These are phyloP conservation scores for Campylomormyrus tamandua DNA, from an alignment of 2,113 vertebrate genomes.

Conservation along the genomic window DNA sequence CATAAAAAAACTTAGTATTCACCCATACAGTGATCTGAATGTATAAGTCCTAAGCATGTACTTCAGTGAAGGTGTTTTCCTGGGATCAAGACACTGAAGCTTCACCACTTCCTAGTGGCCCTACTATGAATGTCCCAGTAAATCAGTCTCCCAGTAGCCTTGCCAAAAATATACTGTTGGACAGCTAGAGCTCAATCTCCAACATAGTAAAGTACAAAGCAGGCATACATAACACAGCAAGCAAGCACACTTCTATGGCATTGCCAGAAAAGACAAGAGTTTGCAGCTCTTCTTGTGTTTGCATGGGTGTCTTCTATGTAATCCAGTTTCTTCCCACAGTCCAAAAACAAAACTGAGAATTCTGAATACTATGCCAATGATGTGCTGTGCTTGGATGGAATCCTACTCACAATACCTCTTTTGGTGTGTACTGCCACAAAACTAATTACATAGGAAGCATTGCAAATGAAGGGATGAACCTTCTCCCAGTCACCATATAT, in stretches of 20 bases:
- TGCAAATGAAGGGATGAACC: not conserved
- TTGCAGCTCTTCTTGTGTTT: not conserved
- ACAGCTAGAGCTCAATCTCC: not conserved
- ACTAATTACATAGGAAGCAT: not conserved
- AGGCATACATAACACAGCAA: too few species aligned
- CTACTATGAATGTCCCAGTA: not conserved
- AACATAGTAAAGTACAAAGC: not conserved
- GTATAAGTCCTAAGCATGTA: not conserved
- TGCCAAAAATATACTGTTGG: not conserved
- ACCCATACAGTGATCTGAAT: not conserved
- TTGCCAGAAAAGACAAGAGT: not conserved
- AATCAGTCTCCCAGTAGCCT: not conserved
- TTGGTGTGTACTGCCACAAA: not conserved
- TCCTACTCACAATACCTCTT: not conserved
- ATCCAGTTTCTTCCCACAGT: not conserved
- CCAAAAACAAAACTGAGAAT: not conserved
- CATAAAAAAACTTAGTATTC: not conserved
- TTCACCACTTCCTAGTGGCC: not conserved
- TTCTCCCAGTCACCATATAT: not conserved
- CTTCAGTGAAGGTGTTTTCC: not conserved
- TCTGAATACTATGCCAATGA: not conserved
- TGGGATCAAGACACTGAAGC: not conserved
- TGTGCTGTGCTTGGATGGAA: not conserved
- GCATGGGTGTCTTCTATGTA: not conserved
- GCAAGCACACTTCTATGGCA: not conserved